Evolutionary conservation across 2,797 vertebrate genomes (phyloP).

Genomic region (Rhinatrema bivittatum): DNA sequence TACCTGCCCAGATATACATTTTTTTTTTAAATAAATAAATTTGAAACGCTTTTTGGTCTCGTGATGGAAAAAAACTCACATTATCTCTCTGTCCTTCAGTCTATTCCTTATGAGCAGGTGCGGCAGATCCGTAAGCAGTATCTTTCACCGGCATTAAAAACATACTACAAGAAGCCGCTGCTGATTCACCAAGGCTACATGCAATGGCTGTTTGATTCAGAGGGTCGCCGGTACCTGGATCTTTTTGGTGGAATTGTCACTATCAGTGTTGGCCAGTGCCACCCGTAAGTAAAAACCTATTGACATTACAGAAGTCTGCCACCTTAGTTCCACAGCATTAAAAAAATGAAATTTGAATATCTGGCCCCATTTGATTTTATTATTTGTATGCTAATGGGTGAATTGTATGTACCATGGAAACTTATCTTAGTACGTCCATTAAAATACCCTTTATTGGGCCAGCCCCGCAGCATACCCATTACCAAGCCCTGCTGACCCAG

Average conservation of each 20-base stretch:
- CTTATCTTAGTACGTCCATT: too few species aligned
- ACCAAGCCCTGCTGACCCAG: too few species aligned
- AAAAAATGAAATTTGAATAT: too few species aligned
- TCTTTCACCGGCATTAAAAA: conserved; percentile 54
- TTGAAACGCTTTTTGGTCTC: too few species aligned
- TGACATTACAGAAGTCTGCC: not conserved
- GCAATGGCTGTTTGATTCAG: conserved; percentile 89
- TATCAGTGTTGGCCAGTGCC: conserved; percentile 85
- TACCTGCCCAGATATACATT: too few species aligned
- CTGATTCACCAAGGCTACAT: conserved; percentile 83
- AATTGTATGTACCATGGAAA: too few species aligned
- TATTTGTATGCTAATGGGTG: too few species aligned
- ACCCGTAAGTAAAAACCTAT: conserved; percentile 91
- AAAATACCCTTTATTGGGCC: too few species aligned
- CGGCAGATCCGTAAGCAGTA: conserved; percentile 62
- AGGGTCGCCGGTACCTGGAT: conserved; percentile 84
- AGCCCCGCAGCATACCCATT: too few species aligned
- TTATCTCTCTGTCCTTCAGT: conserved; percentile 28
- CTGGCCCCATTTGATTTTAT: too few species aligned
- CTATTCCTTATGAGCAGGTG: conserved; percentile 62
- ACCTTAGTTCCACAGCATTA: not conserved
- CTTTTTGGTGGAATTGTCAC: conserved; percentile 87
- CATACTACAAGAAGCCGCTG: conserved; percentile 74
- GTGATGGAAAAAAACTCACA: not conserved
- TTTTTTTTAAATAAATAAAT: too few species aligned